phyloP scores from a whole-genome alignment of 1,140 invertebrate genomes.

The Heliconius himera region DNA sequence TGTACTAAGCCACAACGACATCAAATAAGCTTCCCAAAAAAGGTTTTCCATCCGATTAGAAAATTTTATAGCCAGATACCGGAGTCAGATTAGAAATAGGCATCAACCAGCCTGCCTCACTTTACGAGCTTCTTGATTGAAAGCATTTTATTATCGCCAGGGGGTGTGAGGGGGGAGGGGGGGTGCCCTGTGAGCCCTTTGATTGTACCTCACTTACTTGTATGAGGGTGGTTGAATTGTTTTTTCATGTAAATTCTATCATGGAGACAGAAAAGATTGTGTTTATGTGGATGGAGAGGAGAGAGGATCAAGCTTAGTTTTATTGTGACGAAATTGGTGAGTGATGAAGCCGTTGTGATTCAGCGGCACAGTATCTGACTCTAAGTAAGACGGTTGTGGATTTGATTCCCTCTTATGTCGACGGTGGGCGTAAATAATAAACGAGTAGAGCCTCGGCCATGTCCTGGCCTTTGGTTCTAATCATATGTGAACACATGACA shows the following conservation, averaged over 20 bases:
- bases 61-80: not conserved
- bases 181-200: not conserved
- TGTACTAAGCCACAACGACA: not conserved
- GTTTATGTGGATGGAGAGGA: not conserved
- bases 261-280: not conserved
- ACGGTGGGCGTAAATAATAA: too few relatives aligned
- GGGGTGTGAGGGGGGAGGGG: too few relatives aligned
- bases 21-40: not conserved
- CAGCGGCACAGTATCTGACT: too few relatives aligned
- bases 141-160: constrained; percentile 23
- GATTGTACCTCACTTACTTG: not conserved
- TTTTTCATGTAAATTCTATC: constrained; percentile 2
- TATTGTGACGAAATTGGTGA: too few relatives aligned
- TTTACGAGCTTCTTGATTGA: constrained; percentile 34
- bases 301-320: not conserved
- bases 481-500: too few relatives aligned
- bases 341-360: too few relatives aligned
- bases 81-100: not conserved
- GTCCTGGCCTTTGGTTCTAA: too few relatives aligned
- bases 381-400: too few relatives aligned
- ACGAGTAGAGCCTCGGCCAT: too few relatives aligned
- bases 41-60: not conserved
- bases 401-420: too few relatives aligned
- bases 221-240: not conserved
- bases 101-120: not conserved